phyloP scores from a whole-genome alignment of 2,113 vertebrate genomes.

The Aegypius monachus region DNA sequence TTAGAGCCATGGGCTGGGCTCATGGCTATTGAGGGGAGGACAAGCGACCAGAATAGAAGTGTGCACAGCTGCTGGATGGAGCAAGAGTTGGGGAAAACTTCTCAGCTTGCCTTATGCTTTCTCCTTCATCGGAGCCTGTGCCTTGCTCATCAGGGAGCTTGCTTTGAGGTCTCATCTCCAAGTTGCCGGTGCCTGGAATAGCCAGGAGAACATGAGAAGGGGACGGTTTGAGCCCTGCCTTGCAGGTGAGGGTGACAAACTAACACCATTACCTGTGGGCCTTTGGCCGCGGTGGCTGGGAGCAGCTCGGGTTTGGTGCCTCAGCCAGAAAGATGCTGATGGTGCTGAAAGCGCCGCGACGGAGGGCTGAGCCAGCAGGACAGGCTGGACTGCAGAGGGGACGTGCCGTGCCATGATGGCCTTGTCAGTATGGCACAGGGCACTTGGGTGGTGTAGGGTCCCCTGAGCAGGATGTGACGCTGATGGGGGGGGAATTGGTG shows the following conservation, averaged over 20 bases:
- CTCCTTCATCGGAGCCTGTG: too few species aligned
- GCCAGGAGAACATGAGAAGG: not conserved
- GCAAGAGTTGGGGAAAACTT: not conserved
- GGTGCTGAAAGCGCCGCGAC: fast-evolving
- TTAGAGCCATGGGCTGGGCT: not conserved
- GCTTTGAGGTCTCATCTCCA: not conserved
- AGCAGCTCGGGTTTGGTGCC: not conserved
- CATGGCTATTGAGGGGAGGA: fast-evolving
- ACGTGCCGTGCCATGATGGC: fast-evolving
- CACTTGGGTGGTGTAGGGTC: not conserved
- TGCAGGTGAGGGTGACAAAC: not conserved
- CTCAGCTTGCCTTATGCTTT: not conserved
- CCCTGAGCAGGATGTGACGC: not conserved
- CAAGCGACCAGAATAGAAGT: not conserved
- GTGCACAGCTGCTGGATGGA: not conserved
- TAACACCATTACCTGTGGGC: not conserved
- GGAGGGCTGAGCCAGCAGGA: not conserved
- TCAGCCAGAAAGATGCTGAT: not conserved
- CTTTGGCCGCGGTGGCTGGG: not conserved
- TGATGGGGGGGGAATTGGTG: not conserved
- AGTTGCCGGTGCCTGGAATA: not conserved
- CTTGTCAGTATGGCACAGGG: not conserved
- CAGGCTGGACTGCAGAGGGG: not conserved
- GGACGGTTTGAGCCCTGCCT: not conserved
- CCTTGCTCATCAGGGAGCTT: not conserved